Percentiles rank a stretch among this genome's conserved stretches.
These are phyloP conservation scores for Leptura quadrifasciata DNA, from an alignment of 2,888 invertebrate genomes.

Conservation along the genomic window DNA sequence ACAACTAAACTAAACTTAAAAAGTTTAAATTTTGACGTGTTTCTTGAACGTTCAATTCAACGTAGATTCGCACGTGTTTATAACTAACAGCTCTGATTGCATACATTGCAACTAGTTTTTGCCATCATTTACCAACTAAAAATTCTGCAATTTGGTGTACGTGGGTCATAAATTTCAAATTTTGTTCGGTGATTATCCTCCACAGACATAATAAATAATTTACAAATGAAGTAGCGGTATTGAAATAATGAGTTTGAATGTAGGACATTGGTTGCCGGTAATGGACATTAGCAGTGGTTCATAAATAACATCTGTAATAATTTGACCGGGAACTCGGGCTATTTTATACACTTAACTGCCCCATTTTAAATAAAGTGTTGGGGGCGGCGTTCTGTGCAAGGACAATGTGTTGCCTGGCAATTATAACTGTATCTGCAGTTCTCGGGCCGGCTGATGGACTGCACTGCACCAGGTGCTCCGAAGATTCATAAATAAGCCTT, in stretches of 20 bases:
- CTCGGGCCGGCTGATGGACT: constrained; percentile 48
- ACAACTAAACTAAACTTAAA: too few relatives aligned
- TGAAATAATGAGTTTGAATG: constrained; percentile 43
- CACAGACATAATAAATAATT: constrained; percentile 45
- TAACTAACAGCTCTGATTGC: too few relatives aligned
- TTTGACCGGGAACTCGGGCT: constrained; percentile 58
- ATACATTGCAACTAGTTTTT: too few relatives aligned
- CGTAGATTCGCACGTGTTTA: too few relatives aligned
- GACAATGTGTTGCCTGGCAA: constrained; percentile 68
- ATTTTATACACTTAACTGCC: constrained; percentile 68
- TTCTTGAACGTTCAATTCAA: too few relatives aligned
- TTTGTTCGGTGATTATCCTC: constrained; percentile 33
- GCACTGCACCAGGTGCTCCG: constrained; percentile 52
- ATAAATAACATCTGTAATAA: constrained; percentile 56
- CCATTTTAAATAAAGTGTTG: constrained; percentile 64
- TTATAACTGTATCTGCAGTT: constrained; percentile 68
- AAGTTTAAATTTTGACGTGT: too few relatives aligned
- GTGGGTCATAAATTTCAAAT: constrained; percentile 27
- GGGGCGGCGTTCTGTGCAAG: constrained; percentile 58
- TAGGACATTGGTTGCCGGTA: constrained; percentile 51
- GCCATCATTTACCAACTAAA: constrained; percentile 13
- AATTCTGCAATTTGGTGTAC: constrained; percentile 27
- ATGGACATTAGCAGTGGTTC: constrained; percentile 53
- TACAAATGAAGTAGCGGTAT: constrained; percentile 45
- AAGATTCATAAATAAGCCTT: constrained; percentile 36